Conservation (phyloP, 2,888 invertebrate genomes). For the Andrena chrysosceles region DNA sequence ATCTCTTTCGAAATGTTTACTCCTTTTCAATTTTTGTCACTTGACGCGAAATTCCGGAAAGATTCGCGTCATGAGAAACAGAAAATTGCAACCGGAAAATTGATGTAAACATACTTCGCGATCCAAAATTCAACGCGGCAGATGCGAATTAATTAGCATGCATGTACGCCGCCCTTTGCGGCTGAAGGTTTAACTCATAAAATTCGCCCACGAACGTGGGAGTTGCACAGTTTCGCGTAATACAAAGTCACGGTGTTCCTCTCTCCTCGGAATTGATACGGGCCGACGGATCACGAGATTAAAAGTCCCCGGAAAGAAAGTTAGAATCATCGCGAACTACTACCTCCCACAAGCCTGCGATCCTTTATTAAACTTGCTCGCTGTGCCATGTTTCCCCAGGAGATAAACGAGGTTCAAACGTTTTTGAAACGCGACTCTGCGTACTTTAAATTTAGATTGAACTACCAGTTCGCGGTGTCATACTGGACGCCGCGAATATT, state of each 20-base stretch:
- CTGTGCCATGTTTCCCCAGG: background rate
- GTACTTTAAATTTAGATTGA: conserved; percentile 48
- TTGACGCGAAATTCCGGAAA: no score
- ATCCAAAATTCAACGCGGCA: background rate
- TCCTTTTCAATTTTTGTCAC: no score
- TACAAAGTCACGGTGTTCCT: background rate
- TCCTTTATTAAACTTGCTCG: conserved; percentile 54
- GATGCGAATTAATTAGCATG: conserved; percentile 26
- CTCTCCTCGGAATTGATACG: conserved; percentile 43
- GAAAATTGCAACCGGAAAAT: no score
- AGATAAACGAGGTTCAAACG: conserved; percentile 55
- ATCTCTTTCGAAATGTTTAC: no score
- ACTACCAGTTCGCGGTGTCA: conserved; percentile 27
- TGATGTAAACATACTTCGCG: no score
- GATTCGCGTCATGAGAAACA: no score
- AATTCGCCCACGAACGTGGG: background rate
- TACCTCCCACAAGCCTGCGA: background rate
- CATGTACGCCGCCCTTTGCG: background rate
- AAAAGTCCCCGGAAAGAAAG: conserved; percentile 48
- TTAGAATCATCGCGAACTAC: conserved; percentile 31
- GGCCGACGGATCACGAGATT: conserved; percentile 53
- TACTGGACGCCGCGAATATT: conserved; percentile 10
- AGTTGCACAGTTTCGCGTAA: conserved; percentile 42
- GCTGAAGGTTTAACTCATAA: conserved; percentile 21
- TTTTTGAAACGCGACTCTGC: conserved; percentile 48